Evolutionary conservation across 1,140 invertebrate species (phyloP), one percentile per base, ranked within the genome.

Genomic region (Drosophila athabasca): DNA sequence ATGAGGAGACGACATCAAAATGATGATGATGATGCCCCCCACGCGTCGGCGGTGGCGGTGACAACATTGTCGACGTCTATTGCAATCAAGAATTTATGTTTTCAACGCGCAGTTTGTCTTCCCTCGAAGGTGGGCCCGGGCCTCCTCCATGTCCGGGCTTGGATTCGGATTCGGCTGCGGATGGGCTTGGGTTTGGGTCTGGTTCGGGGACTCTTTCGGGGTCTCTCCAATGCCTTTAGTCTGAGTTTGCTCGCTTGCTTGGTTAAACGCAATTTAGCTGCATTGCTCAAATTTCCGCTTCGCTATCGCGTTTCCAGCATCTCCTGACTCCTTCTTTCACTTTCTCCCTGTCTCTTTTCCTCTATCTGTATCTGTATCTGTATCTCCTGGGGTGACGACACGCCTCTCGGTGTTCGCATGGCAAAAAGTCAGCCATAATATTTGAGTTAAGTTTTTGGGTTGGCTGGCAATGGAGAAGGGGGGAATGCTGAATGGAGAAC

Each of bases 41-140:
- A 60, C 58, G 58, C 48, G 44, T 4, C 5, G 22, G 22, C 22
- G 22, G 22, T 54, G 53, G 46, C 76, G 59, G 44, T 62, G 54
- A 48, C 66, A 53, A 57, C 74, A 50, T 70, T 69, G 66, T 69
- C 68, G 59, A 75, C 69, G 66, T 78, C 77, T 85, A 81, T 81
- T 87, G 82, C 82, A 87, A 87, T 88, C 82, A 88, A 87, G 78
- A 87, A 87, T 87, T 87, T 87, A 87, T 87, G 83, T 72, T 88
- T 82, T 88, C 75, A 67, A 41, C 67, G 60, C 70, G 53, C 70
- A 78, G 78, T 87, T 69, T 85, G 74, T 68, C 82, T 78, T 78
- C 39, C 55, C 54, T 58, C 39, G 17, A 31, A 45, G 58, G 62
- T 65, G 52, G 43, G 43, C 46, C 31, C 31, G 24, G 11, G 22